Percentiles rank a stretch among this genome's conserved stretches.
Conservation (phyloP, 92 coral and sea anemone species). For the Epizoanthus ramosus region DNA sequence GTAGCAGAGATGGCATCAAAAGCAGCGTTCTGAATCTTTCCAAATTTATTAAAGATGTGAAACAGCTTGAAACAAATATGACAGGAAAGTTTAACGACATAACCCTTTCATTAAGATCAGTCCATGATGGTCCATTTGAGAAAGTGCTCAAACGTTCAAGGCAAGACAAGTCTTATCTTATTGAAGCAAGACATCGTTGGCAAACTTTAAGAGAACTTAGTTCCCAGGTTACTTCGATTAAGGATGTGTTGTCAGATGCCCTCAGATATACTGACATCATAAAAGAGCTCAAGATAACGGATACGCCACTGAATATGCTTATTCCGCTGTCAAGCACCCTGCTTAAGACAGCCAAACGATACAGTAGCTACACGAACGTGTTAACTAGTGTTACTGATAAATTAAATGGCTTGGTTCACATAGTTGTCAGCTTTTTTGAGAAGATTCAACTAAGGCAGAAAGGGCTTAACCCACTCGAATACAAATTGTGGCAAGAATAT, state of each 20-base stretch:
- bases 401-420: constrained; percentile 66
- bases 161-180: no score
- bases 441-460: constrained; percentile 67
- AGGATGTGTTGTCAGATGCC: no score
- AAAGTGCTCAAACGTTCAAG: constrained; percentile 27
- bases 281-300: constrained; percentile 37
- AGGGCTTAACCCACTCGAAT: constrained; percentile 63
- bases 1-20: no score
- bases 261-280: no score
- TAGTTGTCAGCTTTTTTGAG: constrained; percentile 59
- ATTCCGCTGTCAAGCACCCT: constrained; percentile 49
- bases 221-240: no score
- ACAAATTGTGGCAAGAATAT: constrained; percentile 62
- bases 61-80: constrained; percentile 33
- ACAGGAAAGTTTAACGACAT: constrained; percentile 49
- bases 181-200: no score
- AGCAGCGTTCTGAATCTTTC: constrained; percentile 51
- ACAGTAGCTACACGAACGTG: no score
- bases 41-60: constrained; percentile 53
- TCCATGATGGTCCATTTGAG: constrained; percentile 33
- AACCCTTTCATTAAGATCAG: constrained; percentile 57
- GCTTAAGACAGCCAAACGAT: no score
- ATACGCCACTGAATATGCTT: constrained; percentile 55
- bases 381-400: no score
- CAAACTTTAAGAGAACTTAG: no score